These are phyloP conservation scores for Leptopilina clavipes DNA, from an alignment of 1,140 invertebrate species.

Conservation along the genomic window DNA sequence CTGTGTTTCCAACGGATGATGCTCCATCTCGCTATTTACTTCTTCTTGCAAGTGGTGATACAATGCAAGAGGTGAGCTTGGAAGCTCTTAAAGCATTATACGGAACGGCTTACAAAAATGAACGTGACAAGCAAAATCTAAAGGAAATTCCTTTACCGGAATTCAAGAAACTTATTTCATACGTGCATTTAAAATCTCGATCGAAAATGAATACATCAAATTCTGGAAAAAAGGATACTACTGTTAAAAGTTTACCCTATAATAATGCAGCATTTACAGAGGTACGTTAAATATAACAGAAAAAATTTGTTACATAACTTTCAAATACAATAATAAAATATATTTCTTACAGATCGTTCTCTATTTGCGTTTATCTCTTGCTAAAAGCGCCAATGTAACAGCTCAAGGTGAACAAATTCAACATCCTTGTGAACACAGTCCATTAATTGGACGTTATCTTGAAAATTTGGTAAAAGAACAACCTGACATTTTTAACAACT, in stretches of 20 bases:
- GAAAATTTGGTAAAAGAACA: constrained; percentile 70
- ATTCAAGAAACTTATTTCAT: constrained; percentile 79
- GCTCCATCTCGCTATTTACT: constrained; percentile 88
- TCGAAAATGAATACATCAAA: constrained; percentile 76
- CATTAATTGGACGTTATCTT: constrained; percentile 78
- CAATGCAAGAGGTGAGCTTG: constrained; percentile 85
- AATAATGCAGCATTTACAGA: constrained; percentile 73
- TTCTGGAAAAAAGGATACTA: constrained; percentile 72
- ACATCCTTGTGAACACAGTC: constrained; percentile 80
- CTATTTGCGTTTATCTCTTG: constrained; percentile 85
- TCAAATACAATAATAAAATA: no score
- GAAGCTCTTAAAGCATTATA: constrained; percentile 85
- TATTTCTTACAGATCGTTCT: constrained; percentile 79
- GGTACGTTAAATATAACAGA: constrained; percentile 67
- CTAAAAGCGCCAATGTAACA: constrained; percentile 74
- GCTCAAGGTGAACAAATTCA: constrained; percentile 68
- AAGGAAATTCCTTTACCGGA: constrained; percentile 67
- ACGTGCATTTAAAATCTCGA: constrained; percentile 80
- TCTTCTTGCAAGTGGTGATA: constrained; percentile 89
- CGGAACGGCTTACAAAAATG: constrained; percentile 75
- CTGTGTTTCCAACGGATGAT: constrained; percentile 87
- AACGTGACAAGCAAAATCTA: constrained; percentile 62
- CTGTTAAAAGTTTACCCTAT: constrained; percentile 76
- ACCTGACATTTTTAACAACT: constrained; percentile 78
- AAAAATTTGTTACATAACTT: no score